Evolutionary conservation across 30 jellyfish, hydroid and myxozoan species (phyloP).

Genomic region (Turritopsis rubra): DNA sequence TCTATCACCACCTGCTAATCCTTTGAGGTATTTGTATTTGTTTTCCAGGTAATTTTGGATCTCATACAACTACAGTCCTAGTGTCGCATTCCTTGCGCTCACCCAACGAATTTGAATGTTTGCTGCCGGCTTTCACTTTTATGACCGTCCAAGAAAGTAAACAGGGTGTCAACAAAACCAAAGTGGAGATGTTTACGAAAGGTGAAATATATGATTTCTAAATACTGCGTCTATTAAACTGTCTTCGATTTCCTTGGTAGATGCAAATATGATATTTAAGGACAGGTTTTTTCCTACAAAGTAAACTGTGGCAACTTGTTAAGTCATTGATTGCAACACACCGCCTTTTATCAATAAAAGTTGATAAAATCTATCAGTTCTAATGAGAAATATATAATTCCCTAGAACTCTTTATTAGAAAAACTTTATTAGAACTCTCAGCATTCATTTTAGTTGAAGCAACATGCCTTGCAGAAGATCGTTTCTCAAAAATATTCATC

Average conservation of each 20-base stretch:
- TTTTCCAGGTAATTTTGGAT: not conserved
- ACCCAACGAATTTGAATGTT: not conserved
- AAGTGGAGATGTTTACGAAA: slow-evolving; percentile 6
- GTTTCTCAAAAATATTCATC: slow-evolving; percentile 68
- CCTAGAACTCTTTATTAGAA: too few species aligned
- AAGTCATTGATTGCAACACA: too few species aligned
- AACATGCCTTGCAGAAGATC: slow-evolving; percentile 76
- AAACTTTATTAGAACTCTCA: slow-evolving; percentile 85
- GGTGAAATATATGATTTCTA: not conserved
- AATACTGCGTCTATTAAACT: too few species aligned
- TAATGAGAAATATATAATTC: too few species aligned
- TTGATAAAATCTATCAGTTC: too few species aligned
- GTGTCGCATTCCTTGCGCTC: slow-evolving; percentile 9
- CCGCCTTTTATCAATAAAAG: too few species aligned
- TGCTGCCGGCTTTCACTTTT: not conserved
- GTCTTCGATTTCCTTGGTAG: too few species aligned
- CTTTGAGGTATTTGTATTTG: too few species aligned
- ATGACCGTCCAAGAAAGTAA: slow-evolving; percentile 7
- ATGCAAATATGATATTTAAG: too few species aligned
- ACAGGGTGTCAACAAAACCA: slow-evolving; percentile 10
- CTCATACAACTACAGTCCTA: slow-evolving; percentile 1
- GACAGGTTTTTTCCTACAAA: too few species aligned
- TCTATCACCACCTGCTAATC: too few species aligned
- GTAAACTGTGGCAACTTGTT: too few species aligned
- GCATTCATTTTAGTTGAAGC: slow-evolving; percentile 92